Conservation (phyloP, 2,113 vertebrate genomes). For the Rynchops niger region DNA sequence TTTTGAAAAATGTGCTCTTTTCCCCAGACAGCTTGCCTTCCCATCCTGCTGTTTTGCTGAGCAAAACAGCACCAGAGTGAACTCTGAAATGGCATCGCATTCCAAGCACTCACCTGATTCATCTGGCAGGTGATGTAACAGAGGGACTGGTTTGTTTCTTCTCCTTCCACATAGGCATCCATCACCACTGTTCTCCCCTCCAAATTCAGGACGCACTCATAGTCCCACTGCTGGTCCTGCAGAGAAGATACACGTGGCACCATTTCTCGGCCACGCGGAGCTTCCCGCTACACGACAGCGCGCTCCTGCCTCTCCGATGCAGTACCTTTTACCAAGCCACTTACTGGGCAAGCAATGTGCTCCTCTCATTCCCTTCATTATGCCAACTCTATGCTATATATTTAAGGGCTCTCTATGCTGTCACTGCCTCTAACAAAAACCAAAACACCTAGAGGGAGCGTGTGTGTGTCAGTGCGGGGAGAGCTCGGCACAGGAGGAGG, state of each 20-base stretch:
- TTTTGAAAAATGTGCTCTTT: background rate
- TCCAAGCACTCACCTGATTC: slow-evolving; percentile 79
- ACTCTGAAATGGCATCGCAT: background rate
- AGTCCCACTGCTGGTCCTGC: slow-evolving; percentile 87
- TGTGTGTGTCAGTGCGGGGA: rapidly evolving
- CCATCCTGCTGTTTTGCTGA: background rate
- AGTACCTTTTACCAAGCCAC: background rate
- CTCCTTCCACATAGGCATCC: slow-evolving; percentile 83
- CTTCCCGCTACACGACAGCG: rapidly evolving
- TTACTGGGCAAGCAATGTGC: background rate
- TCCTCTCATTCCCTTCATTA: background rate
- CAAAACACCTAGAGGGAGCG: background rate
- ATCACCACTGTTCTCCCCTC: slow-evolving; percentile 90
- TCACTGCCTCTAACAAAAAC: background rate
- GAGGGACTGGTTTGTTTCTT: slow-evolving; percentile 76
- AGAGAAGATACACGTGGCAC: background rate
- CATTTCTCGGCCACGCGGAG: background rate
- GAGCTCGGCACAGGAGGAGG: background rate
- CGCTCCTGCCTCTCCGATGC: background rate
- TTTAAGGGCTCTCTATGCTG: background rate
- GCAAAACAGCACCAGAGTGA: background rate
- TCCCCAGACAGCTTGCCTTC: background rate
- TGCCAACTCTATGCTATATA: background rate
- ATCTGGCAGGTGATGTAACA: slow-evolving; percentile 89
- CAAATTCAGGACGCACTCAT: slow-evolving; percentile 89